Evolutionary conservation across 2,797 vertebrate species (phyloP), one percentile per base, ranked within the genome.

Genomic region (Fratercula arctica): DNA sequence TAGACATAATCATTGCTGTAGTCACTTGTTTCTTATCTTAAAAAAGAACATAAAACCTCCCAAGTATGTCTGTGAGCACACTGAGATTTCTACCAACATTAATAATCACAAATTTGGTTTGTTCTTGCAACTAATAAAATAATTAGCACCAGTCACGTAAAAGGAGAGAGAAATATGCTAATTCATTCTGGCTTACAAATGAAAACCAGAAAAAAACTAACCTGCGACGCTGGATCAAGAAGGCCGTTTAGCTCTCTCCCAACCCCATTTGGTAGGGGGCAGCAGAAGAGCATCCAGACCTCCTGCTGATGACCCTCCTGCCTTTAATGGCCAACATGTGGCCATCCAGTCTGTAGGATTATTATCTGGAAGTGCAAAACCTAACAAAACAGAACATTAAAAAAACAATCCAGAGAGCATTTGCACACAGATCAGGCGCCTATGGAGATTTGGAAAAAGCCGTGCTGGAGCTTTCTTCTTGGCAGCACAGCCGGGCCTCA

Each of bases 131-230:
- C 78, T 93, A 69, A 90, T 90, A 66, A 89, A 93, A 93, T 28
- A 69, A 97, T 95, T 96, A 92, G 48, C 46, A 37, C 46, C 61
- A 92, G 73, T 24, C 79, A 92, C 0, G 1, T 88, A 84, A 78
- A 93, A 91, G 64, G 48, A 87, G 75, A 72, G 61, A 86, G 39
- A 63, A 94, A 84, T 25, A 87, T 33, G 79, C 31, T 91, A 95
- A 96, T 89, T 86, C 25, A 20, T 92, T 79, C 75, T 68, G 60
- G 59, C 20, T 91, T 63, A 78, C 59, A 85, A 81, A 90, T 35
- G 53, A 91, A 93, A 96, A 81, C 14, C 66, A 73, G n/a, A 20
- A 70, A 57, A 93, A 74, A 78, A 3, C 17, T 51, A 64, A 60
- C 18, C 9, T 74, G 85, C 6, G 6, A 45, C 67, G 56, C 31